Conservation (phyloP, 2,888 invertebrate genomes). For the Hetaerina titia region DNA sequence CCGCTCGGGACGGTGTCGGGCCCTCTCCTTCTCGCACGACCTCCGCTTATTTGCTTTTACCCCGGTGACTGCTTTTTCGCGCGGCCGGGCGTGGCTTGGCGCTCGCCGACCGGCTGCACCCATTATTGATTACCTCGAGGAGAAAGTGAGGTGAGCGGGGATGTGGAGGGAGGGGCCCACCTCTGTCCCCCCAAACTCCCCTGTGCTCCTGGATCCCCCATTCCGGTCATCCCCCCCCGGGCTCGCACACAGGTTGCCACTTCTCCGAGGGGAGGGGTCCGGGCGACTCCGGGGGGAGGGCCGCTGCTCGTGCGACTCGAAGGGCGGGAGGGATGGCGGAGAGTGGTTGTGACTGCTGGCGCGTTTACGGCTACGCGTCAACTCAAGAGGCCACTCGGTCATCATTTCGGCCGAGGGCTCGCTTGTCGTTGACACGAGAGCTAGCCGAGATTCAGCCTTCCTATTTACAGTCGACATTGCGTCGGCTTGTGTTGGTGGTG, state of each 20-base stretch:
- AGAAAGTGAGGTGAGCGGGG: slow-evolving; percentile 48
- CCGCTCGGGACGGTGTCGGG: background rate
- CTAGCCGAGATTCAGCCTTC: background rate
- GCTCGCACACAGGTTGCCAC: slow-evolving; percentile 16
- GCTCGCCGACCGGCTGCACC: background rate
- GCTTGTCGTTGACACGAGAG: background rate
- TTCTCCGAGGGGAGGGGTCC: background rate
- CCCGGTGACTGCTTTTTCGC: slow-evolving; percentile 22
- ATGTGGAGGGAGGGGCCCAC: background rate
- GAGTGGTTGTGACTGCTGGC: background rate
- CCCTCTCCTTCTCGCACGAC: background rate
- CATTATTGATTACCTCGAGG: slow-evolving; percentile 50
- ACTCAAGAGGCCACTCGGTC: background rate
- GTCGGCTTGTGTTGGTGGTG: background rate
- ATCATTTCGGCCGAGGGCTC: background rate
- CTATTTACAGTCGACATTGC: background rate
- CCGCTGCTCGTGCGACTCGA: no score
- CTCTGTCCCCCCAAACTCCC: background rate
- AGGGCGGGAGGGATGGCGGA: background rate
- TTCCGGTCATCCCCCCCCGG: background rate
- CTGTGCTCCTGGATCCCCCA: background rate
- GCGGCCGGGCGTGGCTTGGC: slow-evolving; percentile 44
- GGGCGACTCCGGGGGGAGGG: background rate
- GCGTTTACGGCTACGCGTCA: background rate
- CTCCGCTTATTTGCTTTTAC: background rate